A percentile compares a stretch with the other conserved stretches of the same genome.
These are phyloP conservation scores for Hormaphis cornu DNA, from an alignment of 1,140 invertebrate species.

Conservation along the genomic window DNA sequence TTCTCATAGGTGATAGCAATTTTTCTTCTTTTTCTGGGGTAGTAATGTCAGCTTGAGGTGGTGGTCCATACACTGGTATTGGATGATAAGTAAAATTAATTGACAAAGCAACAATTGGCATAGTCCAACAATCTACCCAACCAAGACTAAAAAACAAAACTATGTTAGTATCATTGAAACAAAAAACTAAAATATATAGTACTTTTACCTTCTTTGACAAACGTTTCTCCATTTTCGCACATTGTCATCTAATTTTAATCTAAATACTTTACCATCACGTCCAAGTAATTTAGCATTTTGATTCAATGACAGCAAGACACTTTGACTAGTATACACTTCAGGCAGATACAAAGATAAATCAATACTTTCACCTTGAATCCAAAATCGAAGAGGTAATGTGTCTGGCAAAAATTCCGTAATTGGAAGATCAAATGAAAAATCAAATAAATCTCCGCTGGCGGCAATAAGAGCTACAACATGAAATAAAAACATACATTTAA, in stretches of 20 bases:
- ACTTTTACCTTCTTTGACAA: slow-evolving; percentile 56
- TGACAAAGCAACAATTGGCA: slow-evolving; percentile 82
- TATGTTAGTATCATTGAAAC: background rate
- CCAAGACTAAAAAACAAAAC: slow-evolving; percentile 49
- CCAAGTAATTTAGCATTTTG: slow-evolving; percentile 78
- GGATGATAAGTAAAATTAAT: slow-evolving; percentile 88
- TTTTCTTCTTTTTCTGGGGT: slow-evolving; percentile 91
- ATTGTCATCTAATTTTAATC: slow-evolving; percentile 38
- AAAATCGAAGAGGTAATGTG: slow-evolving; percentile 76
- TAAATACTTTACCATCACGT: slow-evolving; percentile 54
- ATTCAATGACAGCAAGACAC: slow-evolving; percentile 73
- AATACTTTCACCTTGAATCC: slow-evolving; percentile 87
- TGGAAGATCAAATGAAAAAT: slow-evolving; percentile 84
- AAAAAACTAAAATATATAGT: background rate
- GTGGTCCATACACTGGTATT: slow-evolving; percentile 70
- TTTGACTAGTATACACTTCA: slow-evolving; percentile 77
- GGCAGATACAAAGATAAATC: slow-evolving; percentile 82
- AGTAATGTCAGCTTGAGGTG: slow-evolving; percentile 80
- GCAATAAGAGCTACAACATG: slow-evolving; percentile 63
- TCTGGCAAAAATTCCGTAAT: slow-evolving; percentile 85
- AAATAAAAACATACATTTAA: slow-evolving; percentile 18
- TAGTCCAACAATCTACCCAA: slow-evolving; percentile 93
- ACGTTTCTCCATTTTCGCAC: slow-evolving; percentile 78
- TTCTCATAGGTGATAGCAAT: slow-evolving; percentile 78
- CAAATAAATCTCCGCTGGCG: slow-evolving; percentile 85